Base-by-base conservation (phyloP, 2,797 vertebrate species). In the Synaphobranchus kaupii region DNA sequence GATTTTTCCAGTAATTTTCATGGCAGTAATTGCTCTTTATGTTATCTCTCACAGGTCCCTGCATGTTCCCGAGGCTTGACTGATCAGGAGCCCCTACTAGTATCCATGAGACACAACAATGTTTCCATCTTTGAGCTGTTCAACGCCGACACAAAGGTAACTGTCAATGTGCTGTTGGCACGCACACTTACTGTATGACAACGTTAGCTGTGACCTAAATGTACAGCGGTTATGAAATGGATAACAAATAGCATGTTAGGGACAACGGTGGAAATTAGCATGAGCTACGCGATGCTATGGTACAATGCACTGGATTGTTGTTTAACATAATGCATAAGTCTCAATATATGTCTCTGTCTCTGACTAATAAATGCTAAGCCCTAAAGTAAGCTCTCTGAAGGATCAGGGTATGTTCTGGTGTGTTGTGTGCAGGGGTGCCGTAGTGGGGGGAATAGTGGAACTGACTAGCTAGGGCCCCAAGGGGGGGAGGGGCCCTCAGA, bases 51-150 rank as follows among this genome's bases (percentile, higher is more conserved):
- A 25, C 80, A 83, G 80, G 48, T 83, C 54, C 22, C 13, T 0
- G 50, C 25, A 54, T 54, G 50, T 80, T 25, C 81, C 87, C 84
- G 80, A n/a, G 71, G 85, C 52, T 80, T 34, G 78, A 92, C 84
- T 90, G 93, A 92, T 93, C 93, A 93, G 92, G 92, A 92, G 47
- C 89, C 78, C 88, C 73, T 47, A 1, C 39, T 89, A 39, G 86
- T 78, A 47, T 93, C 88, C 90, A 84, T 52, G 78, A 89, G 54
- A 76, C 88, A 88, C 54, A 91, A 91, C 89, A 91, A 96, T 96
- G 95, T 91, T 95, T 90, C 93, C 92, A 52, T 84, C 90, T 81
- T 89, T 92, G 2, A 44, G 89, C 71, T 68, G 73, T 89, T 90
- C 92, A 0, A 71, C 90, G 25, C 34, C 34, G 52, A 54, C 50